phyloP scores from a whole-genome alignment of 1,140 invertebrate species.

The Vanessa atalanta region DNA sequence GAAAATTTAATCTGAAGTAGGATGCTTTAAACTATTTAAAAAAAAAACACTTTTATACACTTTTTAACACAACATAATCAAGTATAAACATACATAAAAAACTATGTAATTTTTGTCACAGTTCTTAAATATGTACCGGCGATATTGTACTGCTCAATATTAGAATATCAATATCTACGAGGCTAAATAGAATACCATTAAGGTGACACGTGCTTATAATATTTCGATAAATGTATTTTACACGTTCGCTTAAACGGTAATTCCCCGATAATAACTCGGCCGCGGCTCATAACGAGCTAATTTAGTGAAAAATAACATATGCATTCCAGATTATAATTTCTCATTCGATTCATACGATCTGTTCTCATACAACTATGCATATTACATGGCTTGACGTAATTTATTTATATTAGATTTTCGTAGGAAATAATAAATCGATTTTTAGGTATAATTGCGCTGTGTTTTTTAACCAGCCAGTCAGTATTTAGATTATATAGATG shows the following conservation, averaged over 20 bases:
- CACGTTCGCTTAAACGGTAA: constrained; percentile 24
- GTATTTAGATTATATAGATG: constrained; percentile 66
- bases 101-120: neutral
- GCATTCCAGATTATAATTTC: constrained; percentile 43
- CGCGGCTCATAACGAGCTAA: constrained; percentile 24
- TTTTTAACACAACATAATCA: neutral
- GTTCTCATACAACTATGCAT: constrained; percentile 18
- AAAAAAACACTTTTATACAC: constrained; percentile 23
- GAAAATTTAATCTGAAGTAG: constrained; percentile 18
- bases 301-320: constrained; percentile 37
- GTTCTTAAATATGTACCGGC: constrained; percentile 5
- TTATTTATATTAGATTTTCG: constrained; percentile 71
- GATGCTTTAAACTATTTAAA: constrained; percentile 12
- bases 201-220: constrained; percentile 27
- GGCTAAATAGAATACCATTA: constrained; percentile 33
- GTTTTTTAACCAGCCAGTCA: constrained; percentile 61
- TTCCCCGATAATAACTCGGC: constrained; percentile 1
- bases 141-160: constrained; percentile 39
- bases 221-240: constrained; percentile 26
- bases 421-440: constrained; percentile 47
- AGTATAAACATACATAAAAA: too few species aligned
- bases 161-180: constrained; percentile 31
- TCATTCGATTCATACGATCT: neutral
- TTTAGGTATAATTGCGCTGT: constrained; percentile 48
- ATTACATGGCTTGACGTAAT: constrained; percentile 50